A percentile compares a stretch with the other conserved stretches of the same genome.
These are phyloP conservation scores for Notodonta dromedarius DNA, from an alignment of 2,888 invertebrate genomes.

Conservation along the genomic window DNA sequence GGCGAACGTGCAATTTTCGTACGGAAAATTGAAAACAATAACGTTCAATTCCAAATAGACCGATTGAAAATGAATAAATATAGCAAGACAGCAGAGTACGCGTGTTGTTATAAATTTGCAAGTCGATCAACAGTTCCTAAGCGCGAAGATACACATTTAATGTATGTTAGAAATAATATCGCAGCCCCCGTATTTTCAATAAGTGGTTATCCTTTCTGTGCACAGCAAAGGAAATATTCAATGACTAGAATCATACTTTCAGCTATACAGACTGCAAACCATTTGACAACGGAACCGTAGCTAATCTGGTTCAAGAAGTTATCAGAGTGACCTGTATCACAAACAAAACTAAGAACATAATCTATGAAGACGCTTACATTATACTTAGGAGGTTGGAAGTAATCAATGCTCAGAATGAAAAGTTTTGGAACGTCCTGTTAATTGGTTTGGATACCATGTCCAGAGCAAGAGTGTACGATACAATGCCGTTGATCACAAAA, in stretches of 20 bases:
- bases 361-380: conserved; percentile 58
- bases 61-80: conserved; percentile 37
- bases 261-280: conserved; percentile 50
- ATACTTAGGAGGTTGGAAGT: conserved; percentile 45
- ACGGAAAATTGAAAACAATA: conserved; percentile 34
- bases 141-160: conserved; percentile 42
- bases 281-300: conserved; percentile 46
- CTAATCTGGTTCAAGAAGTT: conserved; percentile 48
- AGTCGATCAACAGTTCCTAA: conserved; percentile 36
- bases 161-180: conserved; percentile 37
- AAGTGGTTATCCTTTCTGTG: too few relatives aligned
- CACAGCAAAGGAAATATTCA: too few relatives aligned
- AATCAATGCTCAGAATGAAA: conserved; percentile 7
- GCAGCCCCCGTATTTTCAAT: too few relatives aligned
- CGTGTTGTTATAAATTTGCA: conserved; percentile 58
- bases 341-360: conserved; percentile 9
- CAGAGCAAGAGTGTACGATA: conserved; percentile 88
- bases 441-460: conserved; percentile 94
- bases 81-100: conserved; percentile 28
- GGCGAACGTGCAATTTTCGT: conserved; percentile 52
- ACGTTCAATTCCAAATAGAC: conserved; percentile 48
- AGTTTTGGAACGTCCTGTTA: conserved; percentile 85
- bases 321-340: conserved; percentile 51
- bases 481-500: conserved; percentile 88
- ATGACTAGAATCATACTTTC: conserved; percentile 20